Evolutionary conservation across 1,140 invertebrate genomes (phyloP).

Genomic region (Chironomus striatipennis): DNA sequence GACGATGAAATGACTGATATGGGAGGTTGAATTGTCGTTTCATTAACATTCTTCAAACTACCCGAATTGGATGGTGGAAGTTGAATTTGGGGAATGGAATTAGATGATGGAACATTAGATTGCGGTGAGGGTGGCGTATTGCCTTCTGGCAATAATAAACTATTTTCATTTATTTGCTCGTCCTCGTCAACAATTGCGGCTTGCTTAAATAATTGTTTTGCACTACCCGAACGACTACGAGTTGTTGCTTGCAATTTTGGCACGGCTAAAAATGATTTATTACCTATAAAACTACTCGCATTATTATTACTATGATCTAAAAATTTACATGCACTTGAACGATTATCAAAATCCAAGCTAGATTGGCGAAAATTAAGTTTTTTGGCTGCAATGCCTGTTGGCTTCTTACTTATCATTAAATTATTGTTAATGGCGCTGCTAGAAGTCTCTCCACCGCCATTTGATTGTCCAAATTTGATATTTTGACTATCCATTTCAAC

Average conservation of each 20-base stretch:
- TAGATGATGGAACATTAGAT: neutral
- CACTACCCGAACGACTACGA: constrained; percentile 39
- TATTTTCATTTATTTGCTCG: constrained; percentile 36
- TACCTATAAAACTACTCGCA: constrained; percentile 1
- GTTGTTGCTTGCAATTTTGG: constrained; percentile 37
- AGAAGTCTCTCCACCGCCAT: neutral
- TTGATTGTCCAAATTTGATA: constrained; percentile 21
- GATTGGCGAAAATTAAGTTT: constrained; percentile 22
- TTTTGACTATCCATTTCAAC: constrained; percentile 1
- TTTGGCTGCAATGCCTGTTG: constrained; percentile 7
- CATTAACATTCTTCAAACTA: constrained; percentile 1
- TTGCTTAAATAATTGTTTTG: constrained; percentile 40
- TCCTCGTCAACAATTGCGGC: constrained; percentile 39
- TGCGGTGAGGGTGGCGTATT: neutral
- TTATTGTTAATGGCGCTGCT: constrained; percentile 15
- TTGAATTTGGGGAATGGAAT: constrained; percentile 18
- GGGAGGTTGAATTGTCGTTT: neutral
- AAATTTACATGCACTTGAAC: constrained; percentile 17
- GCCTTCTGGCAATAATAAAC: constrained; percentile 33
- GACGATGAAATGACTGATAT: constrained; percentile 15
- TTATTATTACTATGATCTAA: constrained; percentile 7
- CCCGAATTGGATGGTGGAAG: neutral
- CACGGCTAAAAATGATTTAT: constrained; percentile 32
- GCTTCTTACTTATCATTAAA: constrained; percentile 21
- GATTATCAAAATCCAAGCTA: constrained; percentile 18